phyloP scores from a whole-genome alignment of 92 coral and sea anemone species.

The Anthopleura xanthogrammica region DNA sequence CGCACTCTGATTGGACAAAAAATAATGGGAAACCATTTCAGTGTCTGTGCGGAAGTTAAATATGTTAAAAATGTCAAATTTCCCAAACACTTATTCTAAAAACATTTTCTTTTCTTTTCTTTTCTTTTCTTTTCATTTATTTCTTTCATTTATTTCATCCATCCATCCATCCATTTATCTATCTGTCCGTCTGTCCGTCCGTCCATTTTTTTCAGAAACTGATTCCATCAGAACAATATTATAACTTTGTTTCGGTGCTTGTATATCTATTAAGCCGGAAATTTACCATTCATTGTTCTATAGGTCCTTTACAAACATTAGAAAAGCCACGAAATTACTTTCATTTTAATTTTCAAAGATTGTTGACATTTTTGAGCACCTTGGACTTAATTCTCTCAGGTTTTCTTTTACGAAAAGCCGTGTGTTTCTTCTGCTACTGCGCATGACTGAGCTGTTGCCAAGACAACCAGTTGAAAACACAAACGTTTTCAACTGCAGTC shows the following conservation, averaged over 20 bases:
- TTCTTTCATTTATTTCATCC: no score
- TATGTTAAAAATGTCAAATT: no score
- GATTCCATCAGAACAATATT: neutral
- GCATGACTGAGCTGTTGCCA: neutral
- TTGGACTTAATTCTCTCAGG: neutral
- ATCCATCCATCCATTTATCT: no score
- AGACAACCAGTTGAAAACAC: neutral
- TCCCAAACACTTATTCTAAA: no score
- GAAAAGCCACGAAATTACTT: neutral
- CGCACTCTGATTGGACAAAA: neutral
- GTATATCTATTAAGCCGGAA: constrained; percentile 3
- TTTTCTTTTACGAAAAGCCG: neutral
- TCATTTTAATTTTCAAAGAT: neutral
- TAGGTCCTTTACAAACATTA: neutral
- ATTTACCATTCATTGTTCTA: neutral
- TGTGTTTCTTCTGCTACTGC: neutral
- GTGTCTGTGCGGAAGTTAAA: neutral
- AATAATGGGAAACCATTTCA: neutral
- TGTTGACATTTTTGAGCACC: neutral
- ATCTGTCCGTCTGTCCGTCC: neutral
- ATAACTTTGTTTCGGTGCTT: neutral
- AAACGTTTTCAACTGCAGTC: neutral
- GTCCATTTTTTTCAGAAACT: neutral
- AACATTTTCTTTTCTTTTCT: neutral
- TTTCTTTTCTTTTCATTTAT: no score